phyloP scores from a whole-genome alignment of 2,113 vertebrate genomes.

The Pseudorectes ferrugineus region DNA sequence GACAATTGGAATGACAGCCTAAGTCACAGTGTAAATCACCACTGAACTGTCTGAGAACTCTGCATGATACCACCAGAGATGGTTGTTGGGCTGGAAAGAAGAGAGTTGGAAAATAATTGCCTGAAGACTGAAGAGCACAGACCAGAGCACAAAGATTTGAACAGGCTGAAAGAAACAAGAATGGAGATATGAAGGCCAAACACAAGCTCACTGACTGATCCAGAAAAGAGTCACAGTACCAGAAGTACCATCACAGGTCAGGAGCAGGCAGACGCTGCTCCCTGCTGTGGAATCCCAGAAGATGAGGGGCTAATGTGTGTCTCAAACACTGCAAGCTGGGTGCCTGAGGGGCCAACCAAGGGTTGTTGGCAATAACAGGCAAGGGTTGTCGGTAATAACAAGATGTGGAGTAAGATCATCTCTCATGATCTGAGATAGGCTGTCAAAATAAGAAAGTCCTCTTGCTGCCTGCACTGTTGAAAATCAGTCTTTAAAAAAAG shows the following conservation, averaged over 20 bases:
- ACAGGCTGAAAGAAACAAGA: background rate
- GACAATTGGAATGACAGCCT: background rate
- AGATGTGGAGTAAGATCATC: background rate
- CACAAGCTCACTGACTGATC: background rate
- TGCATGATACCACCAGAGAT: background rate
- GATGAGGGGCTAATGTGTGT: too few species aligned
- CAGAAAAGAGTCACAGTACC: background rate
- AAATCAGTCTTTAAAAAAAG: background rate
- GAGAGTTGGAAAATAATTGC: background rate
- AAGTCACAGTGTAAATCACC: background rate
- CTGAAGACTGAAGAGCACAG: background rate
- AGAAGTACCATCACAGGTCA: background rate
- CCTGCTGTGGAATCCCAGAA: rapidly evolving
- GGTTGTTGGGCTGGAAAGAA: background rate
- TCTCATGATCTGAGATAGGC: background rate
- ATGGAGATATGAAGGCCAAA: background rate
- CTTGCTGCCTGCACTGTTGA: background rate
- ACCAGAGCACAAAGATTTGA: background rate
- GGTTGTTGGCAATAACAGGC: background rate
- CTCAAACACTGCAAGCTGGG: rapidly evolving
- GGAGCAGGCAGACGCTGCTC: background rate
- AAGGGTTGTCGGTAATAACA: background rate
- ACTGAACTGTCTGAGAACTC: background rate
- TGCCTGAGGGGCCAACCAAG: background rate
- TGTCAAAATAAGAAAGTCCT: background rate